These are phyloP conservation scores for Mamestra configurata DNA, from an alignment of 1,140 invertebrate species.

Conservation along the genomic window DNA sequence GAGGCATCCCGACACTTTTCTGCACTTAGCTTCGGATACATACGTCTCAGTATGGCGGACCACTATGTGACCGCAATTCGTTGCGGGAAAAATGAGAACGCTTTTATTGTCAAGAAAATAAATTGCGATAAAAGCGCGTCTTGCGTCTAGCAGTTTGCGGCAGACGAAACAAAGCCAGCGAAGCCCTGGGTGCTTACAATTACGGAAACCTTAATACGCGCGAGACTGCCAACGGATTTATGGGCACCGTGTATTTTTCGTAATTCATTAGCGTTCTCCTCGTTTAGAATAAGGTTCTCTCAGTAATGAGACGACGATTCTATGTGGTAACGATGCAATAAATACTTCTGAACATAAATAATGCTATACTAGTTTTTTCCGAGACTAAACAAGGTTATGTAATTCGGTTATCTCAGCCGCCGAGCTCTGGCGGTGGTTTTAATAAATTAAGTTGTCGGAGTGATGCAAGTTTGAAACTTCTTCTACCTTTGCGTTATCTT, in stretches of 20 bases:
- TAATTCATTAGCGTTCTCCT: conserved; percentile 54
- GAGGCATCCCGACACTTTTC: conserved; percentile 66
- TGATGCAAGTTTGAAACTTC: conserved; percentile 45
- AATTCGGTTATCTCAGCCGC: conserved; percentile 40
- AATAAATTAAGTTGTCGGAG: conserved; percentile 46
- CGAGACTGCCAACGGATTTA: conserved; percentile 64
- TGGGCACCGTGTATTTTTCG: conserved; percentile 59
- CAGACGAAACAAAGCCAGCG: conserved; percentile 68
- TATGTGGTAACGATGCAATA: conserved; percentile 41
- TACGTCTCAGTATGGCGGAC: conserved; percentile 51
- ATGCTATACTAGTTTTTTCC: conserved; percentile 39
- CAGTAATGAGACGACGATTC: conserved; percentile 32
- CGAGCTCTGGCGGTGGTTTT: conserved; percentile 42
- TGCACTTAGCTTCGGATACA: conserved; percentile 68
- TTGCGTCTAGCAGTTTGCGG: conserved; percentile 58
- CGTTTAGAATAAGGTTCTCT: conserved; percentile 44
- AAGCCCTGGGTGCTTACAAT: conserved; percentile 71
- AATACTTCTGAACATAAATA: conserved; percentile 44
- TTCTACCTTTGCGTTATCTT: conserved; percentile 38
- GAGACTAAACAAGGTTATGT: conserved; percentile 25
- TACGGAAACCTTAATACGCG: conserved; percentile 66
- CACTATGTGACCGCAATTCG: conserved; percentile 70
- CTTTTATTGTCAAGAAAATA: conserved; percentile 75
- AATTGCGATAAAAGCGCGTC: conserved; percentile 65
- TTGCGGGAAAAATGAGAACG: conserved; percentile 69